A percentile compares a stretch with the other conserved stretches of the same genome.
Evolutionary conservation across 2,888 invertebrate species (phyloP).

Genomic region (Patella ulyssiponensis): DNA sequence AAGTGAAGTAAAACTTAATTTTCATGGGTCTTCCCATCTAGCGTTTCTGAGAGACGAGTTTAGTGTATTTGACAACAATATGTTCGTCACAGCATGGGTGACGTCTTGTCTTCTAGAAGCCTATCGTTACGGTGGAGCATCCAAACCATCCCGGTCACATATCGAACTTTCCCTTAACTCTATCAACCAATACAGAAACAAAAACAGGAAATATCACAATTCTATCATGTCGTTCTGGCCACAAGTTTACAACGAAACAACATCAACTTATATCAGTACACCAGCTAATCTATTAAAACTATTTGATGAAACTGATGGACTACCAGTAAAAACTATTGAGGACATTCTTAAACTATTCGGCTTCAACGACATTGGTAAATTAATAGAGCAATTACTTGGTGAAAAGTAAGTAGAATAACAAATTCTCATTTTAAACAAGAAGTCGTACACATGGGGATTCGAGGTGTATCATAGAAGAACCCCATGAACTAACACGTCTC

Average conservation of each 20-base stretch:
- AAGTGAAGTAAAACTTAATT: constrained; percentile 58
- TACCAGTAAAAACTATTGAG: constrained; percentile 47
- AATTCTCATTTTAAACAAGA: not conserved
- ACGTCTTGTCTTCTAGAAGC: constrained; percentile 57
- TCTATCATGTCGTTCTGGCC: constrained; percentile 65
- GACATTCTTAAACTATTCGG: constrained; percentile 47
- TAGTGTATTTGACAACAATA: constrained; percentile 62
- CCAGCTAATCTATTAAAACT: constrained; percentile 47
- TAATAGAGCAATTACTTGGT: constrained; percentile 45
- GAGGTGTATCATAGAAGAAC: not conserved
- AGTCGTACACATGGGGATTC: too few species aligned
- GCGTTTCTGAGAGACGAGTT: constrained; percentile 51
- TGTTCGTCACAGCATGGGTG: constrained; percentile 65
- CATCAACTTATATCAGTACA: constrained; percentile 38
- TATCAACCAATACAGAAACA: constrained; percentile 51
- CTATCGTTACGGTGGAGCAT: constrained; percentile 42
- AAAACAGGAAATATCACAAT: constrained; percentile 50
- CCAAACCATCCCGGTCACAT: constrained; percentile 31
- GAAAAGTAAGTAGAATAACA: constrained; percentile 42
- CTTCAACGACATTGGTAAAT: constrained; percentile 42
- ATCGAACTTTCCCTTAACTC: constrained; percentile 34
- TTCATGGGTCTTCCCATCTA: constrained; percentile 51
- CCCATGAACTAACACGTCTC: too few species aligned
- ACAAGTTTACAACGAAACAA: constrained; percentile 43
- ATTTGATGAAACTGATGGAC: constrained; percentile 39